Evolutionary conservation across 2,797 vertebrate species (phyloP), one percentile per base, ranked within the genome.

Genomic region (Periophthalmus magnuspinnatus): DNA sequence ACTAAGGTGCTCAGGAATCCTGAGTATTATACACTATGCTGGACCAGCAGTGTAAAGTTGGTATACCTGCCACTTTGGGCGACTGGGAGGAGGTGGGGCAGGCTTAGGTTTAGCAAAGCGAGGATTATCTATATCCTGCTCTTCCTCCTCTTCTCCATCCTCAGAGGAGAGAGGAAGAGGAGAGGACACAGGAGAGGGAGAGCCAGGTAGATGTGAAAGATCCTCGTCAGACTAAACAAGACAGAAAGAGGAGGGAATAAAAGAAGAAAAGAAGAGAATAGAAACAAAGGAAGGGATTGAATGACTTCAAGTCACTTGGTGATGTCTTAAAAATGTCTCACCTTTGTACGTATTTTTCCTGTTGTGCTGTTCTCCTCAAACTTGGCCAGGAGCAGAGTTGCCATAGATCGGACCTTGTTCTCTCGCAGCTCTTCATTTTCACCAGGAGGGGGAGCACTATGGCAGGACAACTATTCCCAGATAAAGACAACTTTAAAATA

Each of bases 361-460:
- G 87, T 93, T 0, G 93, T 89, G 0, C 95, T 78, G 65, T 93
- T 98, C 84, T 97, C 96, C 86, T 98, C 96, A 76, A 99, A 97
- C 81, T 97, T 98, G 80, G 97, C 97, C 81, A 94, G 87, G 71
- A 99, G 93, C 68, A 97, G 96, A 33, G 94, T 97, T 6, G 96
- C 95, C 96, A 99, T 97, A 47, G 94, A 96, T 82, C 95, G 96
- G 56, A 98, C 96, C 84, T 95, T 97, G 87, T 98, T 99, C 86
- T 97, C 96, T 79, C 89, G 95, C 63, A 88, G 82, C 62, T 94
- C 91, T 33, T 86, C 79, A 0, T 89, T 85, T 10, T 95, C 95
- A 10, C 91, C 94, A 71, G 74, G 83, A 75, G 88, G 82, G 76
- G 88, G 92, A 2, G 84, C 72, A 71, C 90, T 93, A 75, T 91